Evolutionary conservation across 2,797 vertebrate genomes (phyloP).

Genomic region (Acanthis flammea): DNA sequence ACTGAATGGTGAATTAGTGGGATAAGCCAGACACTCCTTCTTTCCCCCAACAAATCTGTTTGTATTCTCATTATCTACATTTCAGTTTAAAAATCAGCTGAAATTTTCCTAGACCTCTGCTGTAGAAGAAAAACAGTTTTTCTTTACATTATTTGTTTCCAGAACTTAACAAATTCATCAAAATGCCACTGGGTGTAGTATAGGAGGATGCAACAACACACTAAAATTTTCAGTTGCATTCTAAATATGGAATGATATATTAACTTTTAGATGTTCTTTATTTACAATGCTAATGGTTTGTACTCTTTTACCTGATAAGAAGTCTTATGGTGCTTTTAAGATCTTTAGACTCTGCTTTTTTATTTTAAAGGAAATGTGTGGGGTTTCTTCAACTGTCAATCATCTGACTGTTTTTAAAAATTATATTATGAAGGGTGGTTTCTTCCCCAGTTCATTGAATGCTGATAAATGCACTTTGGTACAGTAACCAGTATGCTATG

Average conservation of each 20-base stretch:
- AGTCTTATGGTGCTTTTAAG: constrained; percentile 51
- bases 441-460: background rate
- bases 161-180: background rate
- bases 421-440: background rate
- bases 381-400: background rate
- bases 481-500: constrained; percentile 29
- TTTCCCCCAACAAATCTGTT: constrained; percentile 3
- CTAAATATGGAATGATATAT: background rate
- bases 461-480: constrained; percentile 48
- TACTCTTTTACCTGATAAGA: constrained; percentile 4
- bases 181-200: background rate
- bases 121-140: background rate
- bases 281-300: constrained; percentile 6
- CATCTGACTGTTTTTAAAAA: background rate
- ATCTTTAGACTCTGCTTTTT: constrained; percentile 17
- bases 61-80: background rate
- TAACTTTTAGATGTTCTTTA: constrained; percentile 28
- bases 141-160: background rate
- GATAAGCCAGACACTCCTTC: background rate
- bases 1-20: background rate
- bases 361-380: background rate
- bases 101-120: background rate
- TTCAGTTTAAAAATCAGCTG: constrained; percentile 31
- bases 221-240: background rate
- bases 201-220: background rate